Conservation (phyloP, 2,888 invertebrate species). For the Eugnorisma glareosa region DNA sequence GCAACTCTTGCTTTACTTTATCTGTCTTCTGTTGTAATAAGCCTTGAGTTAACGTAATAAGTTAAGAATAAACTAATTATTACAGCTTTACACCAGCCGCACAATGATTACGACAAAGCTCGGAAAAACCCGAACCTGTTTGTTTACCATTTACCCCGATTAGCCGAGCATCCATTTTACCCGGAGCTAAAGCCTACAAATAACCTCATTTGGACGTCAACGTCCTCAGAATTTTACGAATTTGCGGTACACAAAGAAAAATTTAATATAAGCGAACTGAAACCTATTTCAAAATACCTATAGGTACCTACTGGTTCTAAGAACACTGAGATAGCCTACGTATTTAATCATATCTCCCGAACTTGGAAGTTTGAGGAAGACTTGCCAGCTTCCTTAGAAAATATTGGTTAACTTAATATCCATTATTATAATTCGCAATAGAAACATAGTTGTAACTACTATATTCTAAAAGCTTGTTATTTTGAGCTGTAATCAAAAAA, state of each 20-base stretch:
- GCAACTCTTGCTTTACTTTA: constrained; percentile 9
- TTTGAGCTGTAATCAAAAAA: background rate
- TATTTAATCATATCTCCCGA: constrained; percentile 29
- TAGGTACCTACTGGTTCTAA: constrained; percentile 24
- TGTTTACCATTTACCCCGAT: constrained; percentile 63
- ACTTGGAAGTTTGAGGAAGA: constrained; percentile 14
- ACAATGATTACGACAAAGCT: constrained; percentile 38
- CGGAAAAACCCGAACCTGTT: constrained; percentile 56
- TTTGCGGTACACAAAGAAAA: constrained; percentile 53
- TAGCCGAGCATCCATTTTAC: constrained; percentile 62
- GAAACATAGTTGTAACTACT: background rate
- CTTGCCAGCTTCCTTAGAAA: background rate
- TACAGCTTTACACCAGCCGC: constrained; percentile 38
- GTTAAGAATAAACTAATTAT: constrained; percentile 44
- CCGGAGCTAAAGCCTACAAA: constrained; percentile 55
- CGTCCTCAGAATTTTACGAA: constrained; percentile 56
- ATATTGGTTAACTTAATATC: background rate
- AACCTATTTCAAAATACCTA: constrained; percentile 33
- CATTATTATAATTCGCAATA: background rate
- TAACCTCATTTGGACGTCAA: constrained; percentile 61
- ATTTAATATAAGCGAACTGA: constrained; percentile 19
- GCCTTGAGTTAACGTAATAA: constrained; percentile 20
- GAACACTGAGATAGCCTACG: constrained; percentile 20
- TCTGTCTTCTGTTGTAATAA: constrained; percentile 1
- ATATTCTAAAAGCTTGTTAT: background rate